Percentiles rank a stretch among this genome's conserved stretches.
These are phyloP conservation scores for Bucco capensis DNA, from an alignment of 2,113 vertebrate species.

Conservation along the genomic window DNA sequence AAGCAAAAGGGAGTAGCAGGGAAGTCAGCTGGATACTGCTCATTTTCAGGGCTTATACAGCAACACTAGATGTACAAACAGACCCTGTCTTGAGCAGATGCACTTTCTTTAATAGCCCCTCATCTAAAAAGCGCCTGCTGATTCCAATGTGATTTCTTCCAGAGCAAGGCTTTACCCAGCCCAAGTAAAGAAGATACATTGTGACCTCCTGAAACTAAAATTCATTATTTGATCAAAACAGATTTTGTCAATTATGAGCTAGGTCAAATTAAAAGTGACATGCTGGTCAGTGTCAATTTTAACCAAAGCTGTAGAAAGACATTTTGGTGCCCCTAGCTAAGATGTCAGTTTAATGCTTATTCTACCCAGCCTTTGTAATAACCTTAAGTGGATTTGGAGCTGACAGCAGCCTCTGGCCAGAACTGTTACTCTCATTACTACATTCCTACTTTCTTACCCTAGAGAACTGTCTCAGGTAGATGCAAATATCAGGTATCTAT, in stretches of 20 bases:
- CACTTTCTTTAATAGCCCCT: neutral
- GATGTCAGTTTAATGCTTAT: neutral
- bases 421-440: neutral
- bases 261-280: neutral
- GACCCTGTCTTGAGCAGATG: fast-evolving
- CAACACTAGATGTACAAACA: neutral
- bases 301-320: neutral
- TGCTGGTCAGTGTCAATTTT: neutral
- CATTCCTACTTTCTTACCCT: neutral
- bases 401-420: neutral
- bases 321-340: neutral
- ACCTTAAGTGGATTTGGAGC: neutral
- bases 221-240: neutral
- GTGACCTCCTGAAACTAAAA: neutral
- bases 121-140: neutral
- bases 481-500: neutral
- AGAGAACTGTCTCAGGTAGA: neutral
- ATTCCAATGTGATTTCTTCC: neutral
- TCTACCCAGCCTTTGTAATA: neutral
- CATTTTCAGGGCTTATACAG: neutral
- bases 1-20: neutral
- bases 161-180: neutral
- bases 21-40: neutral
- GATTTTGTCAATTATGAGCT: neutral
- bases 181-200: neutral